phyloP scores from a whole-genome alignment of 2,797 vertebrate genomes.

The Amniataba percoides region DNA sequence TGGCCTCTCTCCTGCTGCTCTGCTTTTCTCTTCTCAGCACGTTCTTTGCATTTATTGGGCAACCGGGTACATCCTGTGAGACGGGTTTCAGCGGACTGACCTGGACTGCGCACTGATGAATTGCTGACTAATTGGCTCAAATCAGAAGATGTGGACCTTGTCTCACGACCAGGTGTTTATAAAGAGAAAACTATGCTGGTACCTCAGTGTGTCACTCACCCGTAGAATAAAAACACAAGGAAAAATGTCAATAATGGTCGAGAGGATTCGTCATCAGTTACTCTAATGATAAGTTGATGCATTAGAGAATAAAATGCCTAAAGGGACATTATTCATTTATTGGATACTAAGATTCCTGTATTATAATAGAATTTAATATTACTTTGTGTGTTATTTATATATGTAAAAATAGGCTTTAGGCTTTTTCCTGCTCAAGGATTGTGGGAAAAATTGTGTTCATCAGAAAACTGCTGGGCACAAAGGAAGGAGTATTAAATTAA shows the following conservation, averaged over 20 bases:
- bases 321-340: background rate
- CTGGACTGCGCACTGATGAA: slow-evolving; percentile 57
- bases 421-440: slow-evolving; percentile 20
- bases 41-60: slow-evolving; percentile 76
- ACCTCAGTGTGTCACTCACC: slow-evolving; percentile 15
- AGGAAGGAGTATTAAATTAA: slow-evolving; percentile 54
- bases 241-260: slow-evolving; percentile 5
- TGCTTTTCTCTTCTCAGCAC: slow-evolving; percentile 88
- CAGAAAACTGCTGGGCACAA: slow-evolving; percentile 39
- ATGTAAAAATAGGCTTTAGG: slow-evolving; percentile 14
- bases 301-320: slow-evolving; percentile 3
- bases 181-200: slow-evolving; percentile 11
- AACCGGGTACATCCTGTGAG: slow-evolving; percentile 49
- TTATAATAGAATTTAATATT: slow-evolving; percentile 10
- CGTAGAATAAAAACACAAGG: background rate
- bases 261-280: slow-evolving; percentile 19
- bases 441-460: slow-evolving; percentile 37
- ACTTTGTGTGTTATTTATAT: slow-evolving; percentile 7
- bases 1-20: slow-evolving; percentile 83
- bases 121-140: slow-evolving; percentile 69
- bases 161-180: slow-evolving; percentile 33
- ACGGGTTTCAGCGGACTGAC: slow-evolving; percentile 53
- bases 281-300: slow-evolving; percentile 4
- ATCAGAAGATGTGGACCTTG: slow-evolving; percentile 47
- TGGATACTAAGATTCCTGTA: background rate